Percentiles rank a stretch among this genome's conserved stretches.
These are phyloP conservation scores for Apamea epomidion DNA, from an alignment of 2,888 invertebrate genomes.

Conservation along the genomic window DNA sequence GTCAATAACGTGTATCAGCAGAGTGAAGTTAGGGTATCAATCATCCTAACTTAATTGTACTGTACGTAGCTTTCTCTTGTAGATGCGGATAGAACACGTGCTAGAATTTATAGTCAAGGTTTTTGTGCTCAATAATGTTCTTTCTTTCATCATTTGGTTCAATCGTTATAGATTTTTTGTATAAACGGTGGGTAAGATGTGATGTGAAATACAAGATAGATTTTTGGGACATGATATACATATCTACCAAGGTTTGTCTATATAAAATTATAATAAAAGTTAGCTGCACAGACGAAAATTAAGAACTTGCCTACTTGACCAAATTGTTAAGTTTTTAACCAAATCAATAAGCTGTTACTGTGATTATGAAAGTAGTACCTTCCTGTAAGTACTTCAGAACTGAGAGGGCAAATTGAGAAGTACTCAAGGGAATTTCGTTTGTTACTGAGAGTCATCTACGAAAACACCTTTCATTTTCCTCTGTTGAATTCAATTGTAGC, in stretches of 20 bases:
- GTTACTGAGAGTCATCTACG: conserved; percentile 1
- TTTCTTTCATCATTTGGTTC: neutral
- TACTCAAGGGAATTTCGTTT: conserved; percentile 4
- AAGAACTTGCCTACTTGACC: neutral
- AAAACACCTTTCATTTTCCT: conserved; percentile 28
- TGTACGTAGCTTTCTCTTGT: conserved; percentile 68
- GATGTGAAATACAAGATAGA: neutral
- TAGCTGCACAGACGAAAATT: neutral
- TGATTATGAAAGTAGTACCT: conserved; percentile 6
- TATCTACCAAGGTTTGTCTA: neutral
- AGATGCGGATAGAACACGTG: conserved; percentile 19
- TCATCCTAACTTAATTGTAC: conserved; percentile 84
- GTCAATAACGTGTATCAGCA: conserved; percentile 79
- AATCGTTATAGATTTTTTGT: neutral
- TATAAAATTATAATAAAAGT: neutral
- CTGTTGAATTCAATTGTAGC: neutral
- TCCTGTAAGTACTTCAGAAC: neutral
- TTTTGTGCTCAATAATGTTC: neutral
- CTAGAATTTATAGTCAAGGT: conserved; percentile 14
- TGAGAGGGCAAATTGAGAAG: conserved; percentile 20
- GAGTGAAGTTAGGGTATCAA: conserved; percentile 77
- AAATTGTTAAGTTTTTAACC: neutral
- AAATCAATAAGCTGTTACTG: neutral
- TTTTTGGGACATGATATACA: neutral
- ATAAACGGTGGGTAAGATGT: neutral